Evolutionary conservation across 2,113 vertebrate species (phyloP).

Genomic region (Plectropomus leopardus): DNA sequence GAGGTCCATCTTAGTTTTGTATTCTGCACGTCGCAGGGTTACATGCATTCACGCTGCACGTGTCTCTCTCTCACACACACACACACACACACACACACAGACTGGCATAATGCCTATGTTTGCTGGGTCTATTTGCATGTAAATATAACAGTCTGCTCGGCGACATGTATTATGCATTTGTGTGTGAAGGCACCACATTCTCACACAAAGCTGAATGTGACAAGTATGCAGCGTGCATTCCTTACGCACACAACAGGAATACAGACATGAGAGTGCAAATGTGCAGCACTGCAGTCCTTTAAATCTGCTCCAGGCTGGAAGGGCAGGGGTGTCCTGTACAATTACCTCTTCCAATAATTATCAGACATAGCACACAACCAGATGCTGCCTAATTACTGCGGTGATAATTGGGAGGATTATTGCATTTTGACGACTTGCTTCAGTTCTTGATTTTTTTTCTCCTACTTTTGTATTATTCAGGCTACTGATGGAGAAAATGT

Average conservation of each 20-base stretch:
- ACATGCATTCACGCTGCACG: constrained; percentile 32
- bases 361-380: constrained; percentile 53
- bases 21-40: constrained; percentile 22
- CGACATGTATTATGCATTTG: constrained; percentile 43
- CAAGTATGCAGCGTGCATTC: constrained; percentile 54
- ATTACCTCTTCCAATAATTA: constrained; percentile 65
- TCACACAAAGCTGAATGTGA: constrained; percentile 47
- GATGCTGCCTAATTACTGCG: constrained; percentile 70
- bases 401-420: constrained; percentile 66
- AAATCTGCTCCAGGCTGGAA: constrained; percentile 44
- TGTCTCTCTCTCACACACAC: constrained; percentile 19
- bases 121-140: constrained; percentile 39
- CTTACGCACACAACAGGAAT: constrained; percentile 38
- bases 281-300: constrained; percentile 56
- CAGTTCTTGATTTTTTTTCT: constrained; percentile 33
- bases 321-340: constrained; percentile 46
- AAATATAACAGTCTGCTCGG: constrained; percentile 42
- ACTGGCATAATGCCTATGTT: constrained; percentile 10
- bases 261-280: constrained; percentile 38
- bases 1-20: constrained; percentile 47
- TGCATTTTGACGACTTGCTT: constrained; percentile 62
- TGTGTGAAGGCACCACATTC: constrained; percentile 35
- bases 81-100: constrained; percentile 9
- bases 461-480: constrained; percentile 11
- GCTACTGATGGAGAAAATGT: neutral